phyloP scores from a whole-genome alignment of 2,888 invertebrate species.

The Strigamia transsilvanica region DNA sequence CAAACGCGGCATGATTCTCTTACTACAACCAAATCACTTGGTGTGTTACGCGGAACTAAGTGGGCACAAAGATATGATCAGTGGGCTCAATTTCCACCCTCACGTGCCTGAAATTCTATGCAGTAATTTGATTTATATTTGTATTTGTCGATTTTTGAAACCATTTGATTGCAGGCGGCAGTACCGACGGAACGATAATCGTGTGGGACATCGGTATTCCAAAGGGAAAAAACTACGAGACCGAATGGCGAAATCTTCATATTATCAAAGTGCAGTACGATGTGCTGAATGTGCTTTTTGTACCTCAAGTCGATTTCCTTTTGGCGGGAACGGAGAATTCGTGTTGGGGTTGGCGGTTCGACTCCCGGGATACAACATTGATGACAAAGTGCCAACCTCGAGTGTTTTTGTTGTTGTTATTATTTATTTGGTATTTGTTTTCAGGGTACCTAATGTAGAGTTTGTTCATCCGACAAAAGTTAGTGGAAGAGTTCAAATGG shows the following conservation, averaged over 20 bases:
- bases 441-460: not conserved
- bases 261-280: conserved; percentile 1
- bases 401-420: not conserved
- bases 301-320: conserved; percentile 5
- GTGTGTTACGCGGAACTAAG: not conserved
- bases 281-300: conserved; percentile 8
- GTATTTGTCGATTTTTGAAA: not conserved
- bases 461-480: conserved; percentile 50
- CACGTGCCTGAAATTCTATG: not conserved
- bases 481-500: not conserved
- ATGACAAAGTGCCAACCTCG: conserved; percentile 3
- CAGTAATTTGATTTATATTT: conserved; percentile 2
- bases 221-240: not conserved
- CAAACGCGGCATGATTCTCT: not conserved
- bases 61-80: conserved; percentile 6
- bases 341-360: conserved; percentile 26
- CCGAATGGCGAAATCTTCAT: not conserved
- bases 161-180: not conserved
- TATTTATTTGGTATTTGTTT: not conserved
- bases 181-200: conserved; percentile 13
- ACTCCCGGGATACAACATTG: not conserved
- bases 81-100: conserved; percentile 28
- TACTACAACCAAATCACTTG: conserved; percentile 27
- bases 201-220: conserved; percentile 48
- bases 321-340: conserved; percentile 33